Percentiles rank a stretch among this genome's conserved stretches.
Evolutionary conservation across 1,140 invertebrate species (phyloP).

Genomic region (Sarcophaga bullata): DNA sequence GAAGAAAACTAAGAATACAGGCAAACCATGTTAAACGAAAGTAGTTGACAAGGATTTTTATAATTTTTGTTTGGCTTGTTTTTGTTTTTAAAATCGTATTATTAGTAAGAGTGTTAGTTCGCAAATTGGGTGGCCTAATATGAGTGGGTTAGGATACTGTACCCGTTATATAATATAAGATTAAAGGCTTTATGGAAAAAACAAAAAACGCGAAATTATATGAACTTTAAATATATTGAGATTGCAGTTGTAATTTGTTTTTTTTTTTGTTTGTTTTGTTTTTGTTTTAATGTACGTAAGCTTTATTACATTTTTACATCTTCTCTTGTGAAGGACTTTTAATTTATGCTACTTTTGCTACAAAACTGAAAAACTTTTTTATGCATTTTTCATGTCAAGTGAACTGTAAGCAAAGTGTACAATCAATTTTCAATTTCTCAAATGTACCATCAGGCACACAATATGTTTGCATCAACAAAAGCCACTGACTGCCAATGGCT

Average conservation of each 20-base stretch:
- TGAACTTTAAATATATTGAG: constrained; percentile 3
- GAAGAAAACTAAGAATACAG: background rate
- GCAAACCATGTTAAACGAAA: background rate
- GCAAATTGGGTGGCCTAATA: background rate
- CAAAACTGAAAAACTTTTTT: background rate
- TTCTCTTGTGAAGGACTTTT: background rate
- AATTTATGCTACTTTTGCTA: background rate
- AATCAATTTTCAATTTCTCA: constrained; percentile 5
- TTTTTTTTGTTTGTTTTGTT: no score
- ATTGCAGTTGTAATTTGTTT: background rate
- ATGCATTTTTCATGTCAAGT: constrained; percentile 13
- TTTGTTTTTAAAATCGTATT: background rate
- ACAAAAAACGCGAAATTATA: background rate
- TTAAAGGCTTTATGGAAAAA: no score
- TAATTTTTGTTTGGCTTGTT: no score
- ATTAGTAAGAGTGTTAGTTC: background rate
- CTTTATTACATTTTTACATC: no score
- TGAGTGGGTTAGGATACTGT: background rate
- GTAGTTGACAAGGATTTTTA: constrained; percentile 17
- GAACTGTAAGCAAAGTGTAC: background rate
- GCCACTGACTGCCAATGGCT: no score
- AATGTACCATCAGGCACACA: background rate
- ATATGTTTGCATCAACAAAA: background rate
- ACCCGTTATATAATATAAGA: background rate
- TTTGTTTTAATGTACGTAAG: no score